These are phyloP conservation scores for Silurus lanzhouensis DNA, from an alignment of 2,797 vertebrate genomes.

Conservation along the genomic window DNA sequence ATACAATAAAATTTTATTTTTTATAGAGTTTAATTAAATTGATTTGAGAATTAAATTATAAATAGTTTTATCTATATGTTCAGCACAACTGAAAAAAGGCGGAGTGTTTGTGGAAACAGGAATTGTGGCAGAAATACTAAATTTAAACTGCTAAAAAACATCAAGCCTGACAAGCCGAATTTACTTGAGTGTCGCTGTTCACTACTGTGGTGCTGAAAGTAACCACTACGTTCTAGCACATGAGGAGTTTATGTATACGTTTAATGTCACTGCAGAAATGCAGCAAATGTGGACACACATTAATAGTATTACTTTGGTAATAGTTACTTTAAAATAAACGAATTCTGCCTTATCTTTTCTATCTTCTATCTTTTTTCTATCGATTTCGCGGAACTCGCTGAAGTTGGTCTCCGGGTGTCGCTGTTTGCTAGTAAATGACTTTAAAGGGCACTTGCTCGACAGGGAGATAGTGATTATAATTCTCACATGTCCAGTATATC, in stretches of 20 bases:
- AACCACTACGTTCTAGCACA: too few species aligned
- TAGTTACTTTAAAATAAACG: not conserved
- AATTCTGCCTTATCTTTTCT: not conserved
- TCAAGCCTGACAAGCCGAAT: too few species aligned
- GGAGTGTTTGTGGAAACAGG: too few species aligned
- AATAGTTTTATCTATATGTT: too few species aligned
- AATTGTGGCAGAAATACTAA: too few species aligned
- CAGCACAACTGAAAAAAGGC: too few species aligned
- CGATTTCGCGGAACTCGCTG: not conserved
- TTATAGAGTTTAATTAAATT: too few species aligned
- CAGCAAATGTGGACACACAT: not conserved
- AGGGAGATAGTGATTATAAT: not conserved
- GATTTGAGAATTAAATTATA: too few species aligned
- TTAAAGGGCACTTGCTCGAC: not conserved
- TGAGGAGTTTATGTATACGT: not conserved
- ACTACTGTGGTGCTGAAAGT: not conserved
- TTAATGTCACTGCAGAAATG: not conserved
- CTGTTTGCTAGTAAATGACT: constrained; percentile 2
- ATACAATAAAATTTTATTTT: too few species aligned
- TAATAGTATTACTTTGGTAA: not conserved
- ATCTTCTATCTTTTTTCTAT: not conserved
- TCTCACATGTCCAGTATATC: not conserved
- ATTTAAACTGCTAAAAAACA: too few species aligned
- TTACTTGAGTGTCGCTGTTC: not conserved
- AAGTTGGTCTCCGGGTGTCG: not conserved